A percentile compares a stretch with the other conserved stretches of the same genome.
phyloP scores from a whole-genome alignment of 53 echinoderm and acorn worm genomes.

The Temnopleurus reevesii region DNA sequence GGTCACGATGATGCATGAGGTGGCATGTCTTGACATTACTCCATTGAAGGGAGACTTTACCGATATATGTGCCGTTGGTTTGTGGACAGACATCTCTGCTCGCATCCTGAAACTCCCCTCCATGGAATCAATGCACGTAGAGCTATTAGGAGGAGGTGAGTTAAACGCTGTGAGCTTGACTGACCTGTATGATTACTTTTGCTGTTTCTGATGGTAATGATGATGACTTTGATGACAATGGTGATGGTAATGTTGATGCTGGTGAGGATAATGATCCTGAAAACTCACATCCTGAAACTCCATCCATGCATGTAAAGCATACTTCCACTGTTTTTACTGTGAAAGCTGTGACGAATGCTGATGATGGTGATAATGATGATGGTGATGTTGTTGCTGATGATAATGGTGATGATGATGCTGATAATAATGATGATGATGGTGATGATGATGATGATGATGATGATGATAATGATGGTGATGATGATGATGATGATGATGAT shows the following conservation, averaged over 20 bases:
- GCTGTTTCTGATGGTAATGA: not conserved
- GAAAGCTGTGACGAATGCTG: not conserved
- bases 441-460: not conserved
- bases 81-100: constrained; percentile 98
- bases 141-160: constrained; percentile 96
- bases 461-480: not conserved
- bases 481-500: not conserved
- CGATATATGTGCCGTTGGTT: constrained; percentile 94
- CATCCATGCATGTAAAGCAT: no score
- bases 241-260: no score
- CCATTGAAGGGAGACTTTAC: constrained; percentile 74
- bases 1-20: constrained; percentile 90
- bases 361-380: not conserved
- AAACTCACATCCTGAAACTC: no score
- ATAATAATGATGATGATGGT: not conserved
- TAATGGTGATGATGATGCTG: no score
- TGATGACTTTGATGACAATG: no score
- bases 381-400: no score
- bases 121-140: constrained; percentile 83
- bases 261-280: not conserved
- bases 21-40: constrained; percentile 92
- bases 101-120: constrained; percentile 84
- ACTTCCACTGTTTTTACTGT: no score
- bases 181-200: no score
- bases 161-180: not conserved